phyloP scores from a whole-genome alignment of 1,140 invertebrate species.

The Microplitis mediator region DNA sequence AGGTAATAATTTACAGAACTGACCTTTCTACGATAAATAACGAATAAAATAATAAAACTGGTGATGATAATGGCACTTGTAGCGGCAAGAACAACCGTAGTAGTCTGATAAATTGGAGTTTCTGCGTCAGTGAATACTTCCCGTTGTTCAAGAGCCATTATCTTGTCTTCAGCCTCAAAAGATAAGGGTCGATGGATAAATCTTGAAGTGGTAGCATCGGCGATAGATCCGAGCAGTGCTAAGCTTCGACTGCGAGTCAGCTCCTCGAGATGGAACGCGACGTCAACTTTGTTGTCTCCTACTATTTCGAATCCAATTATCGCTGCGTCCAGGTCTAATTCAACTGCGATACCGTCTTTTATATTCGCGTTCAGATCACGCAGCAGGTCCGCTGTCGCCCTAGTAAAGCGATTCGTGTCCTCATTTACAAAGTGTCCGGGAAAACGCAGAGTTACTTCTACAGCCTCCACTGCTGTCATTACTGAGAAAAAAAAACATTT shows the following conservation, averaged over 20 bases:
- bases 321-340: slow-evolving; percentile 64
- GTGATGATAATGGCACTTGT: slow-evolving; percentile 76
- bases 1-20: no score
- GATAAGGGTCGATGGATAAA: slow-evolving; percentile 66
- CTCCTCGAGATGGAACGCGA: slow-evolving; percentile 70
- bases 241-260: slow-evolving; percentile 62
- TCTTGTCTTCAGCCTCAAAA: slow-evolving; percentile 53
- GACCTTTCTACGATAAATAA: slow-evolving; percentile 71
- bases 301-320: slow-evolving; percentile 67
- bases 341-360: slow-evolving; percentile 64
- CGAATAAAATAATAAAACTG: slow-evolving; percentile 70
- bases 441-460: slow-evolving; percentile 69
- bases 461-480: slow-evolving; percentile 66
- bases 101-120: slow-evolving; percentile 73
- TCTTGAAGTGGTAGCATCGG: slow-evolving; percentile 70
- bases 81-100: slow-evolving; percentile 71
- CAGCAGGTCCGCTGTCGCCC: slow-evolving; percentile 62
- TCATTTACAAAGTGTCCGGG: slow-evolving; percentile 63
- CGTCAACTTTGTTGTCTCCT: slow-evolving; percentile 70
- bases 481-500: slow-evolving; percentile 49
- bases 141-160: slow-evolving; percentile 69
- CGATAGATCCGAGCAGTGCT: slow-evolving; percentile 62
- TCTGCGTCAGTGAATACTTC: slow-evolving; percentile 72
- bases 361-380: slow-evolving; percentile 62
- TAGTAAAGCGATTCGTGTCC: slow-evolving; percentile 62